Base-by-base conservation (phyloP, 2,113 vertebrate genomes). In the Entelurus aequoreus region DNA sequence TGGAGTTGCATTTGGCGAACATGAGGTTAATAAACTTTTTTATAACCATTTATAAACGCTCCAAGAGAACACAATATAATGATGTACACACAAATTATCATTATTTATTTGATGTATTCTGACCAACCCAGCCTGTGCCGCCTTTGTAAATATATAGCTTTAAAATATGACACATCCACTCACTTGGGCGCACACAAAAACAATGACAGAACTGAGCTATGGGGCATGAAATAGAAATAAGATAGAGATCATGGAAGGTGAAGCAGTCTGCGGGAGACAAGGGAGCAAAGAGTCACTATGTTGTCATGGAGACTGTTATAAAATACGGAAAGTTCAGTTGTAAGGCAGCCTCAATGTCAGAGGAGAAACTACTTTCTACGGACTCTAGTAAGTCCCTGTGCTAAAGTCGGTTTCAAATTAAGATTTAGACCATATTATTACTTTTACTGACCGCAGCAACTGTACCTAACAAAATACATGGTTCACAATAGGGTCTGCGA, bases 221-320 rank as follows among this genome's bases (percentile, higher is more conserved):
- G 49, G 49, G 48, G 53, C 48, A 36, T 75, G 67, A 79, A 66
- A 61, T 42, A 58, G 53, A 73, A 61, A 52, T 10, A 15, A 61
- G 65, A 48, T 63, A 54, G 48, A 53, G 49, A 61, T 35, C 16
- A 13, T 19, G 28, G 16, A 58, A 35, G 11, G 16, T 13, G n/a
- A 40, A 21, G 36, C 3, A 48, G 62, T 56, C 48, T 10, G 48
- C 36, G 44, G 53, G 42, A 54, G 52, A 51, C 35, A 65, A 64
- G 47, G 52, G 51, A 60, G 28, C 63, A 36, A 47, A 35, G 35
- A 60, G 62, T 54, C 50, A 44, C 6, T 61, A 56, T 56, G 38
- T 58, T 9, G 47, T 68, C 67, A 61, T 78, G 54, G 54, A 62
- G 54, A 65, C 46, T 72, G 57, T 54, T 60, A n/a, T 61, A 65